These are phyloP conservation scores for Nephrotoma flavescens DNA, from an alignment of 2,888 invertebrate genomes.

Conservation along the genomic window DNA sequence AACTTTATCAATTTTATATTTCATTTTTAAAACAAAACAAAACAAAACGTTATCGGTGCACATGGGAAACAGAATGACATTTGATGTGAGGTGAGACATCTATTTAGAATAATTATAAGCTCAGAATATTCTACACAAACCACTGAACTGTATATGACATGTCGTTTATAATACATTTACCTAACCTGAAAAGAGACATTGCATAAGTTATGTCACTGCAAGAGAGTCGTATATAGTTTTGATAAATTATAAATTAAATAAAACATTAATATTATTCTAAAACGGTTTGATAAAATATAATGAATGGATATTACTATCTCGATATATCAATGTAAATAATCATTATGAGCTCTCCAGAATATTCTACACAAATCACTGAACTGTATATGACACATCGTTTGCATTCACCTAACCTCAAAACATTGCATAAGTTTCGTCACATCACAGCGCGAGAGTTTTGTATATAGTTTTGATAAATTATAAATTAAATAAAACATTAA, in stretches of 20 bases:
- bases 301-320: slow-evolving; percentile 36
- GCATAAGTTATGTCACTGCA: not conserved
- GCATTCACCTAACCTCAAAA: not conserved
- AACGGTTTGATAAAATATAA: slow-evolving; percentile 13
- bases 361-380: not conserved
- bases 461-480: not conserved
- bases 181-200: not conserved
- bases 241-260: not conserved
- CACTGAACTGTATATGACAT: not conserved
- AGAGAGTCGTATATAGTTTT: not conserved
- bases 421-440: not conserved
- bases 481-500: not conserved
- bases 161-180: not conserved
- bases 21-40: not conserved
- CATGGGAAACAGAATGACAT: not conserved
- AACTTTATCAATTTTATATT: not conserved
- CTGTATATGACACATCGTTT: not conserved
- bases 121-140: not conserved
- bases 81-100: not conserved
- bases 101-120: not conserved
- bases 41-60: not conserved
- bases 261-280: not conserved
- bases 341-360: not conserved
- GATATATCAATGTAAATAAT: slow-evolving; percentile 40
- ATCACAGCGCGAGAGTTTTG: not conserved